phyloP scores from a whole-genome alignment of 1,140 invertebrate species.

The Atta colombica region DNA sequence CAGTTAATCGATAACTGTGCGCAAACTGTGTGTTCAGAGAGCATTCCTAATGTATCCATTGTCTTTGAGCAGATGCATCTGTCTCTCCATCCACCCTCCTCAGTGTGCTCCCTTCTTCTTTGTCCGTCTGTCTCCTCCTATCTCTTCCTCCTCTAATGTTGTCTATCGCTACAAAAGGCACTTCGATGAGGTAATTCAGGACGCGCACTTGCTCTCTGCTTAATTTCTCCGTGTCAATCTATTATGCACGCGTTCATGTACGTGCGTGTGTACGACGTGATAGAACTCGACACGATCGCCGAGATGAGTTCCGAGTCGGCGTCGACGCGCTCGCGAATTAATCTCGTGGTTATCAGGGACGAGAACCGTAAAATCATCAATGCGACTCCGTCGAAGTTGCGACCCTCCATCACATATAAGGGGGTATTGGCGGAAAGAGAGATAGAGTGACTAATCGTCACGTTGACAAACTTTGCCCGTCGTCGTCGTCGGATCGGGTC shows the following conservation, averaged over 20 bases:
- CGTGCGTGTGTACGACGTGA: slow-evolving; percentile 40
- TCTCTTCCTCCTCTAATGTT: slow-evolving; percentile 19
- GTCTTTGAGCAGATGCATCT: slow-evolving; percentile 74
- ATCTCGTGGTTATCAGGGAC: slow-evolving; percentile 67
- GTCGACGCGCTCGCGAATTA: slow-evolving; percentile 68
- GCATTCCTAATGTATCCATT: slow-evolving; percentile 81
- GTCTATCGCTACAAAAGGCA: slow-evolving; percentile 64
- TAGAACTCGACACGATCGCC: slow-evolving; percentile 68
- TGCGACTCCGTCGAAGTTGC: slow-evolving; percentile 62
- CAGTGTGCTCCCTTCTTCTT: slow-evolving; percentile 25
- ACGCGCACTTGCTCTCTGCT: slow-evolving; percentile 59
- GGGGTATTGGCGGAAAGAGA: slow-evolving; percentile 73
- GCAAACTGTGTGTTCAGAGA: slow-evolving; percentile 76
- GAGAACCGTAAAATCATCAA: slow-evolving; percentile 72
- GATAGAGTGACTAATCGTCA: slow-evolving; percentile 73
- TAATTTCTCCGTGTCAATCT: slow-evolving; percentile 68
- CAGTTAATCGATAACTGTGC: slow-evolving; percentile 79
- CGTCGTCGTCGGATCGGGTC: slow-evolving; percentile 23
- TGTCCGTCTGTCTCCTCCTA: slow-evolving; percentile 1
- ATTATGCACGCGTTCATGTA: not conserved
- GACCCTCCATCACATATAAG: not conserved
- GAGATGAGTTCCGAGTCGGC: slow-evolving; percentile 49
- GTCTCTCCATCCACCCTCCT: slow-evolving; percentile 17
- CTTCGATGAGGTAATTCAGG: slow-evolving; percentile 63
- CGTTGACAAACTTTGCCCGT: slow-evolving; percentile 66